Percentiles rank a stretch among this genome's conserved stretches.
phyloP scores from a whole-genome alignment of 1,140 invertebrate species.

The Pseudomyrmex sp. region DNA sequence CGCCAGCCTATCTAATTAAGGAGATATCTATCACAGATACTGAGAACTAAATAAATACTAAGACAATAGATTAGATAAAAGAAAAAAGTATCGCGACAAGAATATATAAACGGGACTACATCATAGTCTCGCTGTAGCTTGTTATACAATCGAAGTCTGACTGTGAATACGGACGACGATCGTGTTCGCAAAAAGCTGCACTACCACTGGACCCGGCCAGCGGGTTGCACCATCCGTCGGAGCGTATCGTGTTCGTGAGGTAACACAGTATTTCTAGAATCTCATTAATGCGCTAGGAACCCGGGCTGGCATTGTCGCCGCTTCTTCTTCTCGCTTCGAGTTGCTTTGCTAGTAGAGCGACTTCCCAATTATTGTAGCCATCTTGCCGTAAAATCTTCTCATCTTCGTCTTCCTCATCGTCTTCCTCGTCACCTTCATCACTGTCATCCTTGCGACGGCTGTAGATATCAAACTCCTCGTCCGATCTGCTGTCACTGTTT shows the following conservation, averaged over 20 bases:
- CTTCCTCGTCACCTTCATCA: slow-evolving; percentile 61
- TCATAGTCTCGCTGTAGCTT: slow-evolving; percentile 82
- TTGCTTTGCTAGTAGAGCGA: slow-evolving; percentile 91
- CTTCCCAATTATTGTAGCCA: slow-evolving; percentile 90
- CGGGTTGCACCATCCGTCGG: slow-evolving; percentile 64
- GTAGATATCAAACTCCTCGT: slow-evolving; percentile 66
- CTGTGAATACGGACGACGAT: slow-evolving; percentile 73
- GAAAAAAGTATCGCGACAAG: not conserved
- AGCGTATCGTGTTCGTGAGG: slow-evolving; percentile 74
- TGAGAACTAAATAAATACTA: not conserved
- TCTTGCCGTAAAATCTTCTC: slow-evolving; percentile 77
- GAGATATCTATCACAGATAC: slow-evolving; percentile 14
- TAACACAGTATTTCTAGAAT: slow-evolving; percentile 80
- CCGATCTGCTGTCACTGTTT: slow-evolving; percentile 81
- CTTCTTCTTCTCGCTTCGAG: slow-evolving; percentile 87
- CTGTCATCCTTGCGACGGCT: slow-evolving; percentile 72
- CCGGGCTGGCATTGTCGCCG: slow-evolving; percentile 81
- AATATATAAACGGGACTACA: slow-evolving; percentile 67
- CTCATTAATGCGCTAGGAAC: slow-evolving; percentile 84
- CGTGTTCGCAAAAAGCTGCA: slow-evolving; percentile 76
- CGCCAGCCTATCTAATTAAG: not conserved
- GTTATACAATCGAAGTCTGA: slow-evolving; percentile 77
- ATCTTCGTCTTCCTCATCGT: slow-evolving; percentile 55
- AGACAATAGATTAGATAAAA: not conserved
- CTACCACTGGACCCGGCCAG: slow-evolving; percentile 64